Conservation (phyloP, 2,113 vertebrate genomes). For the Amphilophus citrinellus region DNA sequence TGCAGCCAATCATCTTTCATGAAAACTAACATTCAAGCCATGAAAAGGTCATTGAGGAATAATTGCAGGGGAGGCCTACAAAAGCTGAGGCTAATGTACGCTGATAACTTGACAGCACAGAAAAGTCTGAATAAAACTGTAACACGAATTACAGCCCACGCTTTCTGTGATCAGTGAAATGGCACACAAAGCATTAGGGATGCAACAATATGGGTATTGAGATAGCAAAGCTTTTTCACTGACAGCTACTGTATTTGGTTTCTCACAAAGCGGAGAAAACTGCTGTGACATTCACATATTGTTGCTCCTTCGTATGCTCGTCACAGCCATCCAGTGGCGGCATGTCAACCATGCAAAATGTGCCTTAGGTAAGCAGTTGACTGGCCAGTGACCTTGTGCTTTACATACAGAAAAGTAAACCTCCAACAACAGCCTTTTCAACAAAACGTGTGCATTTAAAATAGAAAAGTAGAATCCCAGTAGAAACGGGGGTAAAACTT, state of each 20-base stretch:
- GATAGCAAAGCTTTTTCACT: conserved; percentile 53
- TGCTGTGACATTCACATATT: conserved; percentile 36
- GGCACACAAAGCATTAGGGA: conserved; percentile 55
- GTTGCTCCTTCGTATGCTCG: conserved; percentile 27
- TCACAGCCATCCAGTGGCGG: conserved; percentile 23
- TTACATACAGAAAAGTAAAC: conserved; percentile 14
- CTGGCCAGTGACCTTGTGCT: conserved; percentile 30
- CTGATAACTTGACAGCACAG: conserved; percentile 45
- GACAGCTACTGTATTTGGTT: conserved; percentile 46
- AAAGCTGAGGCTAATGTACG: conserved; percentile 38
- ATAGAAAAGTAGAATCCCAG: background rate
- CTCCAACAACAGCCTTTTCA: conserved; percentile 10
- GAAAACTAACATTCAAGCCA: conserved; percentile 22
- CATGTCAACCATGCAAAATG: conserved; percentile 35
- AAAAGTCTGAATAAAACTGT: conserved; percentile 55
- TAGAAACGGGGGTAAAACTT: background rate
- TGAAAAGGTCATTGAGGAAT: conserved; percentile 41
- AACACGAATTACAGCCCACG: conserved; percentile 55
- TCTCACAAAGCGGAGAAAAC: conserved; percentile 44
- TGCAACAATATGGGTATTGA: conserved; percentile 57
- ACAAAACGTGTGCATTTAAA: background rate
- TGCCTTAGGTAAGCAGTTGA: conserved; percentile 42
- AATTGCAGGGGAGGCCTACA: conserved; percentile 34
- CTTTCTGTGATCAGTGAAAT: conserved; percentile 51
- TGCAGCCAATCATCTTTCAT: conserved; percentile 32